Evolutionary conservation across 2,113 vertebrate genomes (phyloP).

Genomic region (Pica pica): DNA sequence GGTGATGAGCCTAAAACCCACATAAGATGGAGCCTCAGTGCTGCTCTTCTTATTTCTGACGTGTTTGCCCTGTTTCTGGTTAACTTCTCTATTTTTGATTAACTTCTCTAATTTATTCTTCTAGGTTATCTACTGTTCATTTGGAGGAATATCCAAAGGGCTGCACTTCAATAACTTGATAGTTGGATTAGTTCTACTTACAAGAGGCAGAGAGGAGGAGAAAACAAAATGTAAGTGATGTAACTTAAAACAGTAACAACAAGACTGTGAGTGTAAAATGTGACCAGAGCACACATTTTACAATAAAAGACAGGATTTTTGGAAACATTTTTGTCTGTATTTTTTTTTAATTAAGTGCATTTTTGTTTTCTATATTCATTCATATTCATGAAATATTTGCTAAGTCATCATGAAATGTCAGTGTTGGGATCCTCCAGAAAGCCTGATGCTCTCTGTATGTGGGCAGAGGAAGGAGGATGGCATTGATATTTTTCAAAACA

Average conservation of each 20-base stretch:
- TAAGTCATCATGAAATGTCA: neutral
- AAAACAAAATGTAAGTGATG: conserved; percentile 92
- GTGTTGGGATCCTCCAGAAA: neutral
- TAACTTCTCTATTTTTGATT: neutral
- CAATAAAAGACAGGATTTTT: neutral
- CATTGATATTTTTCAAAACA: neutral
- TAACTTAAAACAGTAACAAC: neutral
- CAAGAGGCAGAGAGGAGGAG: conserved; percentile 93
- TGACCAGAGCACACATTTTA: neutral
- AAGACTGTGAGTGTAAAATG: neutral
- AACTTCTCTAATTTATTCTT: neutral
- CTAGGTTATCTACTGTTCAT: conserved; percentile 96
- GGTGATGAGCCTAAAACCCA: neutral
- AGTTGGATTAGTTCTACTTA: conserved; percentile 93
- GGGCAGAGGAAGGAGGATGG: neutral
- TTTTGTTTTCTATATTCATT: neutral
- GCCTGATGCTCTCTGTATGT: neutral
- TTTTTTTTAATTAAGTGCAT: neutral
- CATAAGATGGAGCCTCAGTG: fast-evolving
- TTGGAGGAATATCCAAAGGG: conserved; percentile 94
- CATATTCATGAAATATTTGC: neutral
- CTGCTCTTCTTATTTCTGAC: neutral
- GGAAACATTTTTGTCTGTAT: neutral
- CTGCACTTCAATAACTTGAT: conserved; percentile 98
- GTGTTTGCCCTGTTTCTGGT: neutral